Evolutionary conservation across 64 coral and sea anemone species (phyloP).

Genomic region (Montipora cactus): DNA sequence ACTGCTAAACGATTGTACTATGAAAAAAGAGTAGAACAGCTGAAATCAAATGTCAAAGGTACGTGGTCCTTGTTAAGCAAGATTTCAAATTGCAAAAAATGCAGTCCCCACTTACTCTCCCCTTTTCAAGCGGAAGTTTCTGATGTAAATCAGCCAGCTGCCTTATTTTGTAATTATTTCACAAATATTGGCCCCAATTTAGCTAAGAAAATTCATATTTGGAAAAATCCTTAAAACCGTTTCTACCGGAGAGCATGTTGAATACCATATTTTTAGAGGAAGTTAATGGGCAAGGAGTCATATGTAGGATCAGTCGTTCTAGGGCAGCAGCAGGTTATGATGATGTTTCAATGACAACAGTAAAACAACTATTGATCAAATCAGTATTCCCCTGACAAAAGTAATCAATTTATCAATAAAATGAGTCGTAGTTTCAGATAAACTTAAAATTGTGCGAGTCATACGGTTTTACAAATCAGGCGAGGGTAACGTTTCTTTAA

Average conservation of each 20-base stretch:
- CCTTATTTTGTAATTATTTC: not conserved
- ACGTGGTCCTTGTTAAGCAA: no score
- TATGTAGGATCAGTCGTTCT: not conserved
- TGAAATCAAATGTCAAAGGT: no score
- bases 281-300: not conserved
- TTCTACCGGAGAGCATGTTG: not conserved
- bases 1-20: no score
- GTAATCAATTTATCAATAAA: not conserved
- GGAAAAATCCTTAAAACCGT: not conserved
- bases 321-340: not conserved
- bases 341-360: not conserved
- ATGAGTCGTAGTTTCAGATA: not conserved
- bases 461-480: no score
- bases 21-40: no score
- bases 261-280: not conserved
- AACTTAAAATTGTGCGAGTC: not conserved
- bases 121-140: not conserved
- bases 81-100: no score
- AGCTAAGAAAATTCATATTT: not conserved
- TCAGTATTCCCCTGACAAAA: not conserved
- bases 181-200: not conserved
- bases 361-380: not conserved
- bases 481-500: no score
- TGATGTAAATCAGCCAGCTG: not conserved
- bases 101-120: no score